These are phyloP conservation scores for Atherix ibis DNA, from an alignment of 2,888 invertebrate genomes.

Conservation along the genomic window DNA sequence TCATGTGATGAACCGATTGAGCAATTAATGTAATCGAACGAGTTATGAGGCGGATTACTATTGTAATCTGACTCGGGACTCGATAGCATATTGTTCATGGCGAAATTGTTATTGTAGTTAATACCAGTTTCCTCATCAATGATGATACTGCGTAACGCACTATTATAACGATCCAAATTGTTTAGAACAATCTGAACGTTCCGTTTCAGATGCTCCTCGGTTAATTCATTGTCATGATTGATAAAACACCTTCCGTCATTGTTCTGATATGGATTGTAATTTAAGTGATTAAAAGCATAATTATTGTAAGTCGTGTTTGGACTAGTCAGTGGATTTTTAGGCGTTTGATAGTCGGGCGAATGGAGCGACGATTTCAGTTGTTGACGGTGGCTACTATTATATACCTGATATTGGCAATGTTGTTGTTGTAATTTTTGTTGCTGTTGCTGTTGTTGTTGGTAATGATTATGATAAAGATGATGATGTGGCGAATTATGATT, in stretches of 20 bases:
- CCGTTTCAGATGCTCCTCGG: slow-evolving; percentile 32
- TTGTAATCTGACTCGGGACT: slow-evolving; percentile 30
- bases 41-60: slow-evolving; percentile 28
- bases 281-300: slow-evolving; percentile 15
- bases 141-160: slow-evolving; percentile 30
- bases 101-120: slow-evolving; percentile 8
- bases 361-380: too few relatives aligned
- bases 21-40: slow-evolving; percentile 25
- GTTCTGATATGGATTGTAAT: slow-evolving; percentile 13
- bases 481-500: slow-evolving; percentile 18
- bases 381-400: too few relatives aligned
- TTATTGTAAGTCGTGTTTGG: slow-evolving; percentile 19
- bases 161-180: slow-evolving; percentile 32
- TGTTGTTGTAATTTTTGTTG: slow-evolving; percentile 15
- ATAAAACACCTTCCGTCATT: slow-evolving; percentile 9
- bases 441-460: slow-evolving; percentile 14
- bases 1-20: slow-evolving; percentile 37
- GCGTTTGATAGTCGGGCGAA: too few relatives aligned
- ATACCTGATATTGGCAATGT: slow-evolving; percentile 23
- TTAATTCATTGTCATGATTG: slow-evolving; percentile 23
- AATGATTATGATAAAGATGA: slow-evolving; percentile 12
- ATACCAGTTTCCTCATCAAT: slow-evolving; percentile 27
- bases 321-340: slow-evolving; percentile 30
- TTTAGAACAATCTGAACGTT: slow-evolving; percentile 33
- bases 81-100: slow-evolving; percentile 19